Conservation (phyloP, 2,113 vertebrate species). For the Stictonetta naevosa region DNA sequence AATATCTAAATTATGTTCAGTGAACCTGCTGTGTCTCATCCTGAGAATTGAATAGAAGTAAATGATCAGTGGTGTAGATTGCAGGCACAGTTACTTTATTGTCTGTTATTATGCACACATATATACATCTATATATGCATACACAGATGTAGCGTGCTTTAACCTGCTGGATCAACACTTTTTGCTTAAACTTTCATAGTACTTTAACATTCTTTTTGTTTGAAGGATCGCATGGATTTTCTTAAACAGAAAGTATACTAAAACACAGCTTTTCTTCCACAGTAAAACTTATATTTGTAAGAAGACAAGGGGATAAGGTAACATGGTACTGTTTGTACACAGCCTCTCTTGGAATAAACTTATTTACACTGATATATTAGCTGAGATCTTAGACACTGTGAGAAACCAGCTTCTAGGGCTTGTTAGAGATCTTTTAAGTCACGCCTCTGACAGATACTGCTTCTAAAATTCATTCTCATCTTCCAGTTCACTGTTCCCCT, state of each 20-base stretch:
- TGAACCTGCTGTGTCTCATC: neutral
- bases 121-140: neutral
- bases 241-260: neutral
- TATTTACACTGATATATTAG: neutral
- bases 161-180: neutral
- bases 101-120: neutral
- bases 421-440: neutral
- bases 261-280: neutral
- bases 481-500: neutral
- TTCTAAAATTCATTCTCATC: neutral
- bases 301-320: neutral
- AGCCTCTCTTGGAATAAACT: neutral
- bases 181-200: neutral
- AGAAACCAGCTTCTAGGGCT: neutral
- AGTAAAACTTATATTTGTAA: neutral
- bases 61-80: constrained; percentile 24
- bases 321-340: neutral
- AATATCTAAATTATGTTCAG: neutral
- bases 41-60: neutral
- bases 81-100: neutral
- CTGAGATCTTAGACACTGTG: neutral
- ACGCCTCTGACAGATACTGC: neutral
- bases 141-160: neutral
- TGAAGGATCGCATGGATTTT: neutral
- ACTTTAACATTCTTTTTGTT: neutral